Evolutionary conservation across 2,888 invertebrate species (phyloP).

Genomic region (Siphlonurus alternatus): DNA sequence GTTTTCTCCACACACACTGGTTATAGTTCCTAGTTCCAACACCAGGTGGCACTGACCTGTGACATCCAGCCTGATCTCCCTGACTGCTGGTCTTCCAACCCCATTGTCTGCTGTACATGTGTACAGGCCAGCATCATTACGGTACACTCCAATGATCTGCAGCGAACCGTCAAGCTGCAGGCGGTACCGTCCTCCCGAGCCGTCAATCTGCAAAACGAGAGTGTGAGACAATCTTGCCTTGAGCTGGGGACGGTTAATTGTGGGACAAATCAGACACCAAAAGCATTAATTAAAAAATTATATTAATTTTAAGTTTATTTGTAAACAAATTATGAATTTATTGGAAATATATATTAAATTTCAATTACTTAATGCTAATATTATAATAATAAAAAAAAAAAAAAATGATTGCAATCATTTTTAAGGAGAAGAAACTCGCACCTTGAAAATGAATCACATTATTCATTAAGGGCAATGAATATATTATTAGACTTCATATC

Average conservation of each 20-base stretch:
- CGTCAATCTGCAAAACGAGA: slow-evolving; percentile 53
- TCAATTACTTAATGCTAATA: too few species aligned
- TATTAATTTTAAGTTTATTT: neutral
- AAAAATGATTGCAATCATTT: too few species aligned
- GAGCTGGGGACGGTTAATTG: too few species aligned
- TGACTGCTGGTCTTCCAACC: slow-evolving; percentile 46
- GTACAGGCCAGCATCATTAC: slow-evolving; percentile 70
- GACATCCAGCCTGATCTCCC: slow-evolving; percentile 51
- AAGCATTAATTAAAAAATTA: neutral
- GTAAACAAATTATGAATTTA: neutral
- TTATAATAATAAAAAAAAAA: too few species aligned
- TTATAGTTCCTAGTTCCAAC: too few species aligned
- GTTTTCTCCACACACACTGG: too few species aligned
- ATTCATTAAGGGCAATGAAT: too few species aligned
- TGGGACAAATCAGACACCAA: too few species aligned
- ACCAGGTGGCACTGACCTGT: slow-evolving; percentile 53
- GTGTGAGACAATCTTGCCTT: slow-evolving; percentile 5
- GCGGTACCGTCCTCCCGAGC: slow-evolving; percentile 51
- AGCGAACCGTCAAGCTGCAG: slow-evolving; percentile 52
- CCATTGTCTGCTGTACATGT: slow-evolving; percentile 72
- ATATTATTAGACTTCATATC: too few species aligned
- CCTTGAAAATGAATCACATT: too few species aligned
- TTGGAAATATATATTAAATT: too few species aligned
- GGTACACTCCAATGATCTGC: slow-evolving; percentile 64
- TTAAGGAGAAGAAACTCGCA: too few species aligned